Base-by-base conservation (phyloP, 2,113 vertebrate genomes). In the Dicaeum eximium region DNA sequence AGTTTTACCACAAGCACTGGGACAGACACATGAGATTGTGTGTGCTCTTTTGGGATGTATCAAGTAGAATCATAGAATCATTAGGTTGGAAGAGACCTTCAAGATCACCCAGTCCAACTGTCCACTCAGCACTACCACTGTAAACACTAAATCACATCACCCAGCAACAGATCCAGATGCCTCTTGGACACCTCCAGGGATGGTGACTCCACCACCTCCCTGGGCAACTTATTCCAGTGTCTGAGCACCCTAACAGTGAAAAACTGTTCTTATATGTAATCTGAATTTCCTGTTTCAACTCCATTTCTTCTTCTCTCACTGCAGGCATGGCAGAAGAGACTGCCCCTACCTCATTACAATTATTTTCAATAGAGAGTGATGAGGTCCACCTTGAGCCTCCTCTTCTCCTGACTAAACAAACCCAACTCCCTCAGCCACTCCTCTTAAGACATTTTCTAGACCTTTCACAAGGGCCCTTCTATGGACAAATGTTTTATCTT, bases 381-480 rank as follows among this genome's bases (percentile, higher is more conserved):
- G 14, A 62, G 14, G 23, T 38, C 18, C 9, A 28, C 28, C 17
- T n/a, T 47, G 58, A 54, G 18, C 9, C 18, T 47, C 9, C 12
- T 47, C 15, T 37, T 84, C 22, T 28, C 50, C 15, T 38, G 19
- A 23, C 19, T 56, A 56, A 56, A 38, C 6, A 54, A 64, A 47
- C 4, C 8, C 23, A 73, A 15, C 4, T 40, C 10, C 30, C 30
- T 56, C 19, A 74, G 24, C 6, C 13, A 15, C 25, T 48, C 10
- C 30, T 56, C 19, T 20, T 40, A 84, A 40, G 30, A 48, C 19
- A 28, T 28, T 84, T 73, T 48, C 23, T 47, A 48, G 30, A 56
- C 6, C 10, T 28, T 54, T 64, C 27, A 45, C 1, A 1, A 45
- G 6, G 14, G 6, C 23, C 2, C 3, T 56, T 73, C 22, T 47